Evolutionary conservation across 2,113 vertebrate species (phyloP).

Genomic region (Sigmodon hispidus): DNA sequence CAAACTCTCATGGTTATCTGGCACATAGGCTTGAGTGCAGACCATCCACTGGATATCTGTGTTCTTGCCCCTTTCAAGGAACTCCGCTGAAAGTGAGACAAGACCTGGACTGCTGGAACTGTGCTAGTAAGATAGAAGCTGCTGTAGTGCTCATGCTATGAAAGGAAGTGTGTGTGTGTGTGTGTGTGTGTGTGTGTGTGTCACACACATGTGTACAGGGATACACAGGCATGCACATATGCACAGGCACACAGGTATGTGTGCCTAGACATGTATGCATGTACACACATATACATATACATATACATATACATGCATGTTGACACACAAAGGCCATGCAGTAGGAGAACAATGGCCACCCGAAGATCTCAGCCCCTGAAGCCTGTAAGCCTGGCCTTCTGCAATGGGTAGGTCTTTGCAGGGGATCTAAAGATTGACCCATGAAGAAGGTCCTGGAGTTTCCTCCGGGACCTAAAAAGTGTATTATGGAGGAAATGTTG

Average conservation of each 20-base stretch:
- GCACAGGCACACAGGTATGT: too few relatives aligned
- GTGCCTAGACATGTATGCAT: too few relatives aligned
- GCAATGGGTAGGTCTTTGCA: neutral
- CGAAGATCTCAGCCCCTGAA: neutral
- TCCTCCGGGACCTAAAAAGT: neutral
- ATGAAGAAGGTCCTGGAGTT: neutral
- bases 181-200: accelerated
- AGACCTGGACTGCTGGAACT: neutral
- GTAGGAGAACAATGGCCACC: neutral
- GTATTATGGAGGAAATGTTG: neutral
- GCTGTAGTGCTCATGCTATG: neutral
- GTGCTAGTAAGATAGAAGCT: neutral
- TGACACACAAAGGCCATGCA: neutral
- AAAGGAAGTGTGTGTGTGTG: neutral
- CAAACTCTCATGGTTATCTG: neutral
- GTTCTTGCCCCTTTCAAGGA: neutral
- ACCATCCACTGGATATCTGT: neutral
- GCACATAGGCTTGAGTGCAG: neutral
- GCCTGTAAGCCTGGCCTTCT: neutral
- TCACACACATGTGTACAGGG: neutral
- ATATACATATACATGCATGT: too few relatives aligned
- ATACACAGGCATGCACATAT: neutral
- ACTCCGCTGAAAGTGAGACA: neutral
- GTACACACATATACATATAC: too few relatives aligned
- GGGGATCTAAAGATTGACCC: neutral